A percentile compares a stretch with the other conserved stretches of the same genome.
These are phyloP conservation scores for Pipistrellus nathusii DNA, from an alignment of 2,797 vertebrate species.

Conservation along the genomic window DNA sequence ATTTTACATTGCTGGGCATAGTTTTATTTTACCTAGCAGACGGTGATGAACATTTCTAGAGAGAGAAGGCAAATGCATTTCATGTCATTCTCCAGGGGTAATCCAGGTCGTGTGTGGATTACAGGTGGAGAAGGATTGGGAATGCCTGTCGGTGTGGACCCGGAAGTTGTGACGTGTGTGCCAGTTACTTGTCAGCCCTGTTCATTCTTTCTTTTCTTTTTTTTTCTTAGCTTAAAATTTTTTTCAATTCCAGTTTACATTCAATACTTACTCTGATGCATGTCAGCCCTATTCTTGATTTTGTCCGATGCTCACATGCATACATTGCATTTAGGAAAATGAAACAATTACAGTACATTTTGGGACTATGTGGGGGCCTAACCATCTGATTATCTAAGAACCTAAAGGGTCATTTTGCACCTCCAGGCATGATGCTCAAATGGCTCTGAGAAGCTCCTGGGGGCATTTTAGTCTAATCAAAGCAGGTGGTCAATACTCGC, in stretches of 20 bases:
- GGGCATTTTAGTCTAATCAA: not conserved
- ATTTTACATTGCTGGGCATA: not conserved
- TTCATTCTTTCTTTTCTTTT: not conserved
- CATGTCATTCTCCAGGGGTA: not conserved
- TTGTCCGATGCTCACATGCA: not conserved
- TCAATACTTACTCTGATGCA: too few species aligned
- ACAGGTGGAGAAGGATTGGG: not conserved
- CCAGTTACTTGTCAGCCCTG: not conserved
- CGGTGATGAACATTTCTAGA: not conserved
- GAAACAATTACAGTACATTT: constrained; percentile 31
- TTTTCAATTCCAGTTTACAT: not conserved
- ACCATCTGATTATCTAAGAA: constrained; percentile 3
- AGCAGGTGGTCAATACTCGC: not conserved
- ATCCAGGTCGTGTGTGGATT: not conserved
- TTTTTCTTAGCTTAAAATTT: not conserved
- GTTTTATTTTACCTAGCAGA: not conserved
- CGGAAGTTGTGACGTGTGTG: not conserved
- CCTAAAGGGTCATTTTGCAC: not conserved
- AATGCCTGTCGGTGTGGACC: not conserved
- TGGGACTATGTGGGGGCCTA: not conserved
- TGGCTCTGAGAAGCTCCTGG: not conserved
- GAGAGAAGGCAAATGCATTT: not conserved
- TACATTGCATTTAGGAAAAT: constrained; percentile 40
- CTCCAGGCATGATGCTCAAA: not conserved
- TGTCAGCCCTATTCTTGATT: constrained; percentile 11